Percentiles rank a stretch among this genome's conserved stretches.
phyloP scores from a whole-genome alignment of 2,888 invertebrate species.

The Pristionchus exspectatus region DNA sequence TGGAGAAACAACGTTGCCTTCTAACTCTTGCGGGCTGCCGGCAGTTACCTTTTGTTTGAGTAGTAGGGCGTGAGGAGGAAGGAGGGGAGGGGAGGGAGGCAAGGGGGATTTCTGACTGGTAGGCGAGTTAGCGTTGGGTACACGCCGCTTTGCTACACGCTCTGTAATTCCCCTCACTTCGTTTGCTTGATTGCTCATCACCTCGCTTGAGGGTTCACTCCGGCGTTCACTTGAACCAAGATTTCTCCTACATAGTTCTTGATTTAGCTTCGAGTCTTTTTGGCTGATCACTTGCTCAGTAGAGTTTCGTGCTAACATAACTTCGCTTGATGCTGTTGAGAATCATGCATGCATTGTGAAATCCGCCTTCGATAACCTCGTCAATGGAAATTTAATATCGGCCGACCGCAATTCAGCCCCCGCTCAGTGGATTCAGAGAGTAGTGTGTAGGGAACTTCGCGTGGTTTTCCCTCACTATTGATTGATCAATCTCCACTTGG shows the following conservation, averaged over 20 bases:
- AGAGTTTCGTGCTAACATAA: no score
- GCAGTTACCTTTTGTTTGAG: constrained; percentile 17
- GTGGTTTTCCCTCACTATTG: not conserved
- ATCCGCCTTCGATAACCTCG: not conserved
- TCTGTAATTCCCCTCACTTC: not conserved
- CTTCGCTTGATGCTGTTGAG: not conserved
- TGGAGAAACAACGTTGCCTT: constrained; percentile 6
- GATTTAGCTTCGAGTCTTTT: no score
- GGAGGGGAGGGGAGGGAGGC: not conserved
- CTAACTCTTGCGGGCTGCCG: constrained; percentile 10
- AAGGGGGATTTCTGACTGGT: constrained; percentile 4
- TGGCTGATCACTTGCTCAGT: no score
- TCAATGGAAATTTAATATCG: not conserved
- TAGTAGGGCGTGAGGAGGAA: not conserved
- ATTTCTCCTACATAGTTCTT: not conserved
- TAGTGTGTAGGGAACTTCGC: not conserved
- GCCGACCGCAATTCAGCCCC: not conserved
- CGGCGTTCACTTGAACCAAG: not conserved
- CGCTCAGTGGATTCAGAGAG: not conserved
- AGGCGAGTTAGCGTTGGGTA: not conserved
- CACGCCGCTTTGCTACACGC: not conserved
- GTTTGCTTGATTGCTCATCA: not conserved
- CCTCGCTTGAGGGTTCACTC: not conserved
- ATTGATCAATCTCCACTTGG: no score
- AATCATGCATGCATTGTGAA: not conserved